Percentiles rank a stretch among this genome's conserved stretches.
Evolutionary conservation across 2,113 vertebrate genomes (phyloP).

Genomic region (Sterna hirundo): DNA sequence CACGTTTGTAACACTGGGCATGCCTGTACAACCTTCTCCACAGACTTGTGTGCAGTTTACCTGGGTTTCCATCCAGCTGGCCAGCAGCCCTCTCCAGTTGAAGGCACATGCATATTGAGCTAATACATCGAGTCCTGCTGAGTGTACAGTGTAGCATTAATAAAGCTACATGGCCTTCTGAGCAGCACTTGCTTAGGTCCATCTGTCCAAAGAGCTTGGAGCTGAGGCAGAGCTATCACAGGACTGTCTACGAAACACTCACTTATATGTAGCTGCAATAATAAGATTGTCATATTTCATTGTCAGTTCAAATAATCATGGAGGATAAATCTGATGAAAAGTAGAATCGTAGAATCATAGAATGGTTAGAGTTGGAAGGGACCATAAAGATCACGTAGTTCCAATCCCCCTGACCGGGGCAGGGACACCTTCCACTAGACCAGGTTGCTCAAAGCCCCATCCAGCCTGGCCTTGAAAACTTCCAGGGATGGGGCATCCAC

Average conservation of each 20-base stretch:
- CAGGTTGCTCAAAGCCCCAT: background rate
- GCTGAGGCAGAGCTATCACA: background rate
- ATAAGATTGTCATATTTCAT: background rate
- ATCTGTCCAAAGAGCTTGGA: background rate
- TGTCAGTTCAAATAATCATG: background rate
- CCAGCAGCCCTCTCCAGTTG: background rate
- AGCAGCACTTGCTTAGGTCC: background rate
- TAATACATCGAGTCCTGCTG: background rate
- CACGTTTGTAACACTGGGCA: background rate
- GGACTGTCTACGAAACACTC: background rate
- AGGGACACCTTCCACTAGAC: background rate
- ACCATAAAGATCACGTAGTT: background rate
- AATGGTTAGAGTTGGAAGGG: background rate
- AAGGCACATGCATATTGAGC: background rate
- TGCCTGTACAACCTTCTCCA: background rate
- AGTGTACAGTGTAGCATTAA: background rate
- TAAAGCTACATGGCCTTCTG: background rate
- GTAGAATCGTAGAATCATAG: background rate
- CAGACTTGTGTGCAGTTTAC: background rate
- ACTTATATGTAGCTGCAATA: background rate
- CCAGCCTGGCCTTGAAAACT: background rate
- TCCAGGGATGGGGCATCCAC: background rate
- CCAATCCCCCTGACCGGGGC: background rate
- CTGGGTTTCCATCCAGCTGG: background rate
- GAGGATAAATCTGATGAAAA: background rate